These are phyloP conservation scores for Mesorhabditis sp. DNA, from an alignment of 2,888 invertebrate species.

Conservation along the genomic window DNA sequence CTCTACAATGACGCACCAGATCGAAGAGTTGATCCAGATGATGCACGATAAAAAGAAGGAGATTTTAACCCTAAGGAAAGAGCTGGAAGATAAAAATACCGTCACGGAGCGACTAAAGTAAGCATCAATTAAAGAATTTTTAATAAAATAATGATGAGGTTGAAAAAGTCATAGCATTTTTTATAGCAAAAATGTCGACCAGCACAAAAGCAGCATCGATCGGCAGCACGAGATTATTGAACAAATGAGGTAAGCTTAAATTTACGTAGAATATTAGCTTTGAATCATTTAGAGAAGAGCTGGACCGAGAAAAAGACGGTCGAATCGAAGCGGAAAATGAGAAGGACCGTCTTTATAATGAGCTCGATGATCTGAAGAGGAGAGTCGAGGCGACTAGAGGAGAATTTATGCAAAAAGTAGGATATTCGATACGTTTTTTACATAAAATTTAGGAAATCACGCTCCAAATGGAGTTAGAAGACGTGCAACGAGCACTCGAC, in stretches of 20 bases:
- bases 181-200: slow-evolving; percentile 19
- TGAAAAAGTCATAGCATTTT: background rate
- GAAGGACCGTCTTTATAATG: background rate
- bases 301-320: background rate
- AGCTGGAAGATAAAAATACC: slow-evolving; percentile 15
- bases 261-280: background rate
- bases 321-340: background rate
- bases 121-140: background rate
- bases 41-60: slow-evolving; percentile 29
- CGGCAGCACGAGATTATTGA: slow-evolving; percentile 34
- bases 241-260: slow-evolving; percentile 18
- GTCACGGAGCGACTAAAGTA: no score
- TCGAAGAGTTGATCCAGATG: slow-evolving; percentile 30
- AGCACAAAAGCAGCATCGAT: slow-evolving; percentile 17
- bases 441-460: background rate
- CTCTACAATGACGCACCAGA: slow-evolving; percentile 31
- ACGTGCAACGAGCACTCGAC: slow-evolving; percentile 31
- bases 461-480: slow-evolving; percentile 27
- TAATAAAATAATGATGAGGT: no score
- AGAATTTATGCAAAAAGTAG: background rate
- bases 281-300: slow-evolving; percentile 2
- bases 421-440: background rate
- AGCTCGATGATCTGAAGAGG: background rate
- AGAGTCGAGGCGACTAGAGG: background rate
- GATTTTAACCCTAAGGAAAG: slow-evolving; percentile 24